phyloP scores from a whole-genome alignment of 1,140 invertebrate species.

The Drosophila guanche region DNA sequence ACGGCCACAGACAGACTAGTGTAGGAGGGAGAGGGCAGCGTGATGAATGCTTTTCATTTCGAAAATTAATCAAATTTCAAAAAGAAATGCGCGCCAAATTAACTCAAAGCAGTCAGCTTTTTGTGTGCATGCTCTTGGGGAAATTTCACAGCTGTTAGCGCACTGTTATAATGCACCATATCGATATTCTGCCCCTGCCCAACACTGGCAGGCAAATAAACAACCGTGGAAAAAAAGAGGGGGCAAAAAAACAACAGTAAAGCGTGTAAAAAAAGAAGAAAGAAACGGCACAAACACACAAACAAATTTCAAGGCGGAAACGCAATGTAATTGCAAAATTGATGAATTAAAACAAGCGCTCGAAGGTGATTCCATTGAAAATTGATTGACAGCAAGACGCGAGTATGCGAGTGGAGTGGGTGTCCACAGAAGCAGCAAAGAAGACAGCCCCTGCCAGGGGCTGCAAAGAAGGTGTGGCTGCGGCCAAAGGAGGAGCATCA shows the following conservation, averaged over 20 bases:
- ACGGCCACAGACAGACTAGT: too few relatives aligned
- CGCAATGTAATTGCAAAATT: slow-evolving; percentile 26
- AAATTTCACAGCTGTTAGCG: slow-evolving; percentile 51
- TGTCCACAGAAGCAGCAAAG: too few relatives aligned
- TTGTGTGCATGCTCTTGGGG: slow-evolving; percentile 25
- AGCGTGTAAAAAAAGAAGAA: slow-evolving; percentile 48
- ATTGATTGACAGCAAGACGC: background rate
- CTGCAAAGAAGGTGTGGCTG: slow-evolving; percentile 37
- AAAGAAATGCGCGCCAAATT: too few relatives aligned
- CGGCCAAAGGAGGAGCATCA: background rate
- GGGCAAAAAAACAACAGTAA: slow-evolving; percentile 46
- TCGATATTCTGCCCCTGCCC: slow-evolving; percentile 26
- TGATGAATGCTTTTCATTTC: too few relatives aligned
- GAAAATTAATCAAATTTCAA: too few relatives aligned
- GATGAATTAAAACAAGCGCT: slow-evolving; percentile 33
- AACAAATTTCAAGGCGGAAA: slow-evolving; percentile 34
- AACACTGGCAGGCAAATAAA: slow-evolving; percentile 56
- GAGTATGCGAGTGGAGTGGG: background rate
- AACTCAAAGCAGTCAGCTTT: slow-evolving; percentile 36
- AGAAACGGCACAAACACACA: slow-evolving; percentile 32
- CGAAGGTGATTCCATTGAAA: background rate
- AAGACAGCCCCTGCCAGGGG: too few relatives aligned
- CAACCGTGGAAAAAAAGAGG: slow-evolving; percentile 41
- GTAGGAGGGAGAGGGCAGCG: too few relatives aligned
- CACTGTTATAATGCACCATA: slow-evolving; percentile 41